phyloP scores from a whole-genome alignment of 2,113 vertebrate species.

The Taurulus bubalis region DNA sequence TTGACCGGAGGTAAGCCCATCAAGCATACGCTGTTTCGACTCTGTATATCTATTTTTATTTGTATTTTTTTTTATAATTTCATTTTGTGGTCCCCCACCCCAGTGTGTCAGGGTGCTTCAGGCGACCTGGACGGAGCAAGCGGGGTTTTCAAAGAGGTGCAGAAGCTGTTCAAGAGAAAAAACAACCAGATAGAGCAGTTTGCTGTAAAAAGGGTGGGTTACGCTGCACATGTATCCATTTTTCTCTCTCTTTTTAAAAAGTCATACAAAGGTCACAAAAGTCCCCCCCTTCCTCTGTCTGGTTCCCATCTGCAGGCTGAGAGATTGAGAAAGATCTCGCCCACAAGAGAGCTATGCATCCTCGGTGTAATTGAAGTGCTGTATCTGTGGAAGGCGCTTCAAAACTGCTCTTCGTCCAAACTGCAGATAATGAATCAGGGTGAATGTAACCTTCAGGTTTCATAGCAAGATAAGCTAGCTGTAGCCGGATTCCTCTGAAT shows the following conservation, averaged over 20 bases:
- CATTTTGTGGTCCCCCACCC: background rate
- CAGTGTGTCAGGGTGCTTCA: conserved; percentile 95
- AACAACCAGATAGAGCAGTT: conserved; percentile 99
- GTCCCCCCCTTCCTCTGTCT: background rate
- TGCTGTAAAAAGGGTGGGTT: conserved; percentile 93
- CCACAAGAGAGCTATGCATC: conserved; percentile 91
- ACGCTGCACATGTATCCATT: background rate
- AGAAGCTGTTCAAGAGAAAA: conserved; percentile 98
- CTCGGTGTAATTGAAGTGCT: conserved; percentile 95
- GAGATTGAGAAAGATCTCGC: conserved; percentile 89
- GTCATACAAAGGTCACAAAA: background rate
- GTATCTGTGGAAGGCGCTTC: conserved; percentile 98
- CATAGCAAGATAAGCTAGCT: background rate
- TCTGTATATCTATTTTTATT: background rate
- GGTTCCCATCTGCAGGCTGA: conserved; percentile 88
- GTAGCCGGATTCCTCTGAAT: background rate
- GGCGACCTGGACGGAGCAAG: conserved; percentile 91
- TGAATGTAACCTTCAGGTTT: conserved; percentile 56
- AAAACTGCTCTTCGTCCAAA: conserved; percentile 94
- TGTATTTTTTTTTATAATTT: background rate
- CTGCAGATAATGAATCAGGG: conserved; percentile 98
- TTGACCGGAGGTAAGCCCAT: conserved; percentile 90
- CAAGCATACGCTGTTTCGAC: background rate
- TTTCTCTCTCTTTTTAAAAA: background rate
- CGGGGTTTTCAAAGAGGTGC: conserved; percentile 93